Conservation (phyloP, 2,113 vertebrate genomes). For the Gymnogyps californianus region DNA sequence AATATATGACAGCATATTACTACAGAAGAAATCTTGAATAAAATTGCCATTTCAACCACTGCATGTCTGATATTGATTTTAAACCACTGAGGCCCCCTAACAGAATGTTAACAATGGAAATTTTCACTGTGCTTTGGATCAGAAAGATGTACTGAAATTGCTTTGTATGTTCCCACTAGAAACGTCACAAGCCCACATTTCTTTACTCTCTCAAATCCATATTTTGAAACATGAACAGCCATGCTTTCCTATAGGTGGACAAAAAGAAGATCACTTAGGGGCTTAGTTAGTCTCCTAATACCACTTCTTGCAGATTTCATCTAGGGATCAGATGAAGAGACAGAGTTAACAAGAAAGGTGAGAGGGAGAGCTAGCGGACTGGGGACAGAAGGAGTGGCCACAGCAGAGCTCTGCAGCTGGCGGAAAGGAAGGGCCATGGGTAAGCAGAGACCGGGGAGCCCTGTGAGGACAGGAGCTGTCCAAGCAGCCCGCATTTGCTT, state of each 20-base stretch:
- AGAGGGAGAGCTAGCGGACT: background rate
- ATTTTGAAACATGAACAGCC: background rate
- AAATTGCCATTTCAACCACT: background rate
- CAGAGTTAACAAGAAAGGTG: background rate
- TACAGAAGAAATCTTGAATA: background rate
- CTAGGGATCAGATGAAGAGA: background rate
- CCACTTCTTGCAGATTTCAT: background rate
- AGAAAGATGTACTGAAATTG: background rate
- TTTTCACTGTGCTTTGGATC: background rate
- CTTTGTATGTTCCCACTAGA: background rate
- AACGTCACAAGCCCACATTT: background rate
- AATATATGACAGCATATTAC: background rate
- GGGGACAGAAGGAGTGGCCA: background rate
- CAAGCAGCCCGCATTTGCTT: fast-evolving
- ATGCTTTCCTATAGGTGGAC: background rate
- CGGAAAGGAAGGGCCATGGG: background rate
- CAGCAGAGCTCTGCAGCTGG: background rate
- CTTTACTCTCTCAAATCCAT: background rate
- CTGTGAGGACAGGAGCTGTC: background rate
- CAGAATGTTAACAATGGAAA: background rate
- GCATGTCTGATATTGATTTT: background rate
- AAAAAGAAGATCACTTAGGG: background rate
- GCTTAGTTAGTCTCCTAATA: background rate
- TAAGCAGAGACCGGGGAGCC: background rate
- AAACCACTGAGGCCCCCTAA: background rate